Evolutionary conservation across 1,140 invertebrate genomes (phyloP).

Genomic region (Cyclargus thomasi): DNA sequence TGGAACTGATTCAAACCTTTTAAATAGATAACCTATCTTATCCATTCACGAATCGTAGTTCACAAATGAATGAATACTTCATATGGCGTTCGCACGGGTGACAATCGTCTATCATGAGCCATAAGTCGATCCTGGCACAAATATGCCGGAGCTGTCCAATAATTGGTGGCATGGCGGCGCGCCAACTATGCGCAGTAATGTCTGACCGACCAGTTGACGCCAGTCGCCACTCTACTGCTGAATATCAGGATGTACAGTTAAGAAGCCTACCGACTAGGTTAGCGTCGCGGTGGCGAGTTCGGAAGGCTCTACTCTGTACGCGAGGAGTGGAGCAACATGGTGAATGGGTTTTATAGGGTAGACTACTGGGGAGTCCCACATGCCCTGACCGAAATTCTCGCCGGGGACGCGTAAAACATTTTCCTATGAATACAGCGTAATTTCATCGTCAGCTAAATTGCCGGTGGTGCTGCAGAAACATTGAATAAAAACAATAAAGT

Average conservation of each 20-base stretch:
- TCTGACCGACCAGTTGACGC: conserved; percentile 42
- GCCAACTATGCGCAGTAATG: conserved; percentile 49
- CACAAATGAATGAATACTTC: not conserved
- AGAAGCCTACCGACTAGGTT: not conserved
- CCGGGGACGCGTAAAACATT: too few species aligned
- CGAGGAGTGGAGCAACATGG: too few species aligned
- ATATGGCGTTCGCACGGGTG: not conserved
- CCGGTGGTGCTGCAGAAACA: too few species aligned
- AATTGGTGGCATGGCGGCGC: conserved; percentile 35
- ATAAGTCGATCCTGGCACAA: conserved; percentile 3
- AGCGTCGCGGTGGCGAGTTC: too few species aligned
- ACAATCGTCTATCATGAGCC: not conserved
- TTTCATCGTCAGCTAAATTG: too few species aligned
- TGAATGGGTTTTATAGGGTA: too few species aligned
- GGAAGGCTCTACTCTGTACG: too few species aligned
- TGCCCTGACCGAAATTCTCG: too few species aligned
- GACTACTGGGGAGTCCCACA: too few species aligned
- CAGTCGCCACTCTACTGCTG: conserved; percentile 24
- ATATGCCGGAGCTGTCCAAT: conserved; percentile 26
- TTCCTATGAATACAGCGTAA: too few species aligned
- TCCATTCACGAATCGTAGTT: not conserved
- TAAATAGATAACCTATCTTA: not conserved
- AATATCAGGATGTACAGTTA: not conserved
- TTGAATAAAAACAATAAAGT: too few species aligned
- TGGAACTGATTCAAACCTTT: not conserved